Evolutionary conservation across 2,888 invertebrate genomes (phyloP), one percentile per base, ranked within the genome.

Genomic region (Drosophila macrothrix): DNA sequence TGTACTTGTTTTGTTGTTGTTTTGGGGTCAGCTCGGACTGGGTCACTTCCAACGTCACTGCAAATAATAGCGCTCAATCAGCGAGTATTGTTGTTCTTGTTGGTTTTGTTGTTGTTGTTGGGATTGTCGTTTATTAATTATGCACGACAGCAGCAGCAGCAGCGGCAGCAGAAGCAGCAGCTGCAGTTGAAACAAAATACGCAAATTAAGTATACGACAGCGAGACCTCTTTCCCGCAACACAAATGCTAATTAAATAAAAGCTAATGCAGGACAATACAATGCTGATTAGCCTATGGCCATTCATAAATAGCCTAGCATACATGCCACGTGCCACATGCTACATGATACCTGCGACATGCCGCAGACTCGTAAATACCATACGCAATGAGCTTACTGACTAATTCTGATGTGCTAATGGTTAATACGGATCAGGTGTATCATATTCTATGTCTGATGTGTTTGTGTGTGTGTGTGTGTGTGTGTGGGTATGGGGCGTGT

Each of bases 51-150:
- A 33, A 29, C 59, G 39, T 12, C 33, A 59, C 60, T 55, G 60
- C 59, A 67, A 59, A 78, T 77, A 81, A 78, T 77, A 72, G 72
- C 54, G 50, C 78, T 78, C 79, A 79, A 79, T 79, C 82, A 79
- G 73, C 31, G 66, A 33, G 56, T 52, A 62, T 61, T 56, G 31
- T 54, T 41, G 22, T 46, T 22, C 61, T 60, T 56, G 35, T 50
- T 39, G 16, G 41, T 46, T 39, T 37, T 49, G 49, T 49, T 52
- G 39, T 49, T 52, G 39, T 37, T 49, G 49, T 49, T 72, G 58
- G 55, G 61, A 46, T 71, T 73, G 71, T 56, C 72, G 46, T 78
- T 78, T 81, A 81, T 78, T 79, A 78, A 79, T 82, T 79, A 79
- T 78, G 82, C 78, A 60, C 33, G 67, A 54, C 63, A 54, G 39